These are phyloP conservation scores for Spilosoma lubricipeda DNA, from an alignment of 2,888 invertebrate species.

Conservation along the genomic window DNA sequence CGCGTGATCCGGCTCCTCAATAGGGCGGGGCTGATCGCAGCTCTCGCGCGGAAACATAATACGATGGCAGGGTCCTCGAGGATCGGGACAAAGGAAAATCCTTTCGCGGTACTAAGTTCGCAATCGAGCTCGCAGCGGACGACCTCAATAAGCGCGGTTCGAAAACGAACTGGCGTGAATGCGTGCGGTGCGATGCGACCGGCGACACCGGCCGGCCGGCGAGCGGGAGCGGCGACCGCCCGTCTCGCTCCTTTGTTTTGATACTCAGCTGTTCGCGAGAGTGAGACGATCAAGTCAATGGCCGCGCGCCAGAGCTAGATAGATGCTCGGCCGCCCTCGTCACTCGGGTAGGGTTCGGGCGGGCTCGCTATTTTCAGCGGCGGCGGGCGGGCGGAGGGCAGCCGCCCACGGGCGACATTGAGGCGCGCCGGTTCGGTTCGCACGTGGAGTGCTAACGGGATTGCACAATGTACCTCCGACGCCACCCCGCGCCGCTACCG, in stretches of 20 bases:
- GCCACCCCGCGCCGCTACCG: conserved; percentile 37
- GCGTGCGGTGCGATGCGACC: conserved; percentile 67
- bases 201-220: conserved; percentile 85
- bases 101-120: conserved; percentile 83
- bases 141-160: conserved; percentile 80
- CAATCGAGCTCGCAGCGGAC: conserved; percentile 76
- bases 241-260: conserved; percentile 86
- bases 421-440: conserved; percentile 80
- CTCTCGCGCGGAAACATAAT: conserved; percentile 84
- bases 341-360: conserved; percentile 61
- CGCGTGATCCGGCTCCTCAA: conserved; percentile 80
- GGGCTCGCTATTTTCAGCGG: conserved; percentile 74
- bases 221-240: conserved; percentile 83
- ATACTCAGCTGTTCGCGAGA: conserved; percentile 84
- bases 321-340: conserved; percentile 63
- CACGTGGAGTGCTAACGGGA: conserved; percentile 84
- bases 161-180: conserved; percentile 82
- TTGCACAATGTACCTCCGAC: conserved; percentile 80
- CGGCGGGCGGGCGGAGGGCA: conserved; percentile 66
- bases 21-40: conserved; percentile 81
- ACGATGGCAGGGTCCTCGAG: conserved; percentile 83
- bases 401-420: conserved; percentile 84
- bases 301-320: conserved; percentile 66
- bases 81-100: conserved; percentile 84
- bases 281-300: conserved; percentile 59